Percentiles rank a stretch among this genome's conserved stretches.
phyloP scores from a whole-genome alignment of 2,888 invertebrate genomes.

The Drosophila glabriapex region DNA sequence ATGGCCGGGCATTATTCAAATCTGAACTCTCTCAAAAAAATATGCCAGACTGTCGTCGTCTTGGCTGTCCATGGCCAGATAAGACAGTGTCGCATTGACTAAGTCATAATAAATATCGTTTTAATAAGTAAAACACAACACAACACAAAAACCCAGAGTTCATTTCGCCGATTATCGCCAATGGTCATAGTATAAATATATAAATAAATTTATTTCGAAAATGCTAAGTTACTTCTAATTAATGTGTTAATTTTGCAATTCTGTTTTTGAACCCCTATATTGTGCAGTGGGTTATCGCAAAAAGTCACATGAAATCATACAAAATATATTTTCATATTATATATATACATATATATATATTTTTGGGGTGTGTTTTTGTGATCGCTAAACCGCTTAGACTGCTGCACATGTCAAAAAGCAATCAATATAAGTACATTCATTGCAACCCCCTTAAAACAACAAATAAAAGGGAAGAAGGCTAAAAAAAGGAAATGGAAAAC shows the following conservation, averaged over 20 bases:
- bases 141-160: conserved; percentile 53
- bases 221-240: not conserved
- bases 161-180: conserved; percentile 43
- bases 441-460: conserved; percentile 50
- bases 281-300: conserved; percentile 47
- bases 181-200: conserved; percentile 2
- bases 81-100: conserved; percentile 55
- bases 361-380: conserved; percentile 42
- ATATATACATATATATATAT: not conserved
- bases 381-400: conserved; percentile 19
- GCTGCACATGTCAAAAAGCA: conserved; percentile 38
- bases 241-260: conserved; percentile 4
- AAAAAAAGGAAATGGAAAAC: conserved; percentile 15
- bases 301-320: conserved; percentile 27
- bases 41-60: conserved; percentile 27
- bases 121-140: conserved; percentile 42
- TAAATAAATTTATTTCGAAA: not conserved
- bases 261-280: conserved; percentile 13
- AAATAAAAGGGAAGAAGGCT: conserved; percentile 11
- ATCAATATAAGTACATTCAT: conserved; percentile 28
- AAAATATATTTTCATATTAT: conserved; percentile 3
- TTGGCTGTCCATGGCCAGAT: conserved; percentile 51
- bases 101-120: conserved; percentile 68
- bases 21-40: conserved; percentile 47
- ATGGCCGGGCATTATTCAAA: conserved; percentile 62